Conservation (phyloP, 2,797 vertebrate genomes). For the Brachyrhaphis roseni region DNA sequence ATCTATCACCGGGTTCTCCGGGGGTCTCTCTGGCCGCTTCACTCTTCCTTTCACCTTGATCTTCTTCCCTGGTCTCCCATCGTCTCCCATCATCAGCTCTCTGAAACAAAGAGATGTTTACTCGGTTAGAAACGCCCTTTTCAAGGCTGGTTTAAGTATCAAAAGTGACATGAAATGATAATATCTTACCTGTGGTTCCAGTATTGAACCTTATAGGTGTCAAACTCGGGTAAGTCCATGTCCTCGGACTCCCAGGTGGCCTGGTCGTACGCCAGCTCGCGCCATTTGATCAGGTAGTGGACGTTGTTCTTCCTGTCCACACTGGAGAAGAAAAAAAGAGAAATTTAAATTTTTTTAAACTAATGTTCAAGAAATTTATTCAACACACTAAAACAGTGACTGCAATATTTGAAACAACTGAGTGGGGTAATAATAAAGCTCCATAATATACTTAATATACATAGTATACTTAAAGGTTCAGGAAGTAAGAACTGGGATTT, state of each 20-base stretch:
- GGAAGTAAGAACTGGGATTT: background rate
- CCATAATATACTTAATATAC: background rate
- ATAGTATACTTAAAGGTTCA: background rate
- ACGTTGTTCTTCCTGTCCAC: slow-evolving; percentile 94
- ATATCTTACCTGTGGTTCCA: slow-evolving; percentile 93
- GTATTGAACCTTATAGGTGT: slow-evolving; percentile 90
- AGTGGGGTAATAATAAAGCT: background rate
- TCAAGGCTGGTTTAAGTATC: slow-evolving; percentile 14
- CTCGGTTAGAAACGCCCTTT: background rate
- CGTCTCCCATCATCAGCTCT: slow-evolving; percentile 97
- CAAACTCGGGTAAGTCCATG: slow-evolving; percentile 93
- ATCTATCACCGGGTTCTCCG: slow-evolving; percentile 94
- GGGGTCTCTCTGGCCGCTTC: slow-evolving; percentile 89
- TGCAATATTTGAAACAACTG: background rate
- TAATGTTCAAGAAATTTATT: background rate
- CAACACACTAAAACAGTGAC: background rate
- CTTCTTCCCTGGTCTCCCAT: slow-evolving; percentile 93
- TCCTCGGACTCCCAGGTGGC: slow-evolving; percentile 97
- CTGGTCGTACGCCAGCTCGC: slow-evolving; percentile 93
- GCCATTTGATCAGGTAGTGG: slow-evolving; percentile 98
- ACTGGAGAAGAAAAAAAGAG: slow-evolving; percentile 63
- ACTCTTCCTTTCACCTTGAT: slow-evolving; percentile 91
- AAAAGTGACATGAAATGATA: accelerated
- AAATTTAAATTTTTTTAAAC: background rate
- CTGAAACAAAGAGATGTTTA: slow-evolving; percentile 62